Conservation (phyloP, 2,888 invertebrate genomes). For the Meliscaeva auricollis region DNA sequence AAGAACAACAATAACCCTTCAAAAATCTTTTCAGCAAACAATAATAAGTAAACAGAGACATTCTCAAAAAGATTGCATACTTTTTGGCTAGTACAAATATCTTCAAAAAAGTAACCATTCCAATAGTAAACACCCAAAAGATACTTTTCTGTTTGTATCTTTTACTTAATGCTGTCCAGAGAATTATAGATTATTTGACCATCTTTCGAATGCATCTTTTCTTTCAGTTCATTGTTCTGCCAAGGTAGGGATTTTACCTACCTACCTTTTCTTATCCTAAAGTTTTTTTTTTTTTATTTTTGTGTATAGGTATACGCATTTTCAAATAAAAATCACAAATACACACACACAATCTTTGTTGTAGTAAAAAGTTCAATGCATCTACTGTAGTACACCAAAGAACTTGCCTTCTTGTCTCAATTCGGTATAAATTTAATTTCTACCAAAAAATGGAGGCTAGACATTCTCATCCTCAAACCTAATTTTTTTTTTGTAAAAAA, state of each 20-base stretch:
- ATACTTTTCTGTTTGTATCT: no score
- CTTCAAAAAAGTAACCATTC: no score
- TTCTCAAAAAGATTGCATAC: no score
- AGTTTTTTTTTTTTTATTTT: neutral
- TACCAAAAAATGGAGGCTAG: slow-evolving; percentile 58
- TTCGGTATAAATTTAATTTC: slow-evolving; percentile 62
- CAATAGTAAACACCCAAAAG: no score
- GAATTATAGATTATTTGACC: neutral
- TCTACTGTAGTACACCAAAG: slow-evolving; percentile 4
- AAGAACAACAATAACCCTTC: no score
- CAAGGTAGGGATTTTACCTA: slow-evolving; percentile 3
- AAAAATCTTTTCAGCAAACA: no score
- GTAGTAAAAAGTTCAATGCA: slow-evolving; percentile 45
- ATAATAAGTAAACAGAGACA: no score
- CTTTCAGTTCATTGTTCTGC: slow-evolving; percentile 35
- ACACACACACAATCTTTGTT: neutral
- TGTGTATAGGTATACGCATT: slow-evolving; percentile 28
- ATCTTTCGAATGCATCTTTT: slow-evolving; percentile 4
- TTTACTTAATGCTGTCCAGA: neutral
- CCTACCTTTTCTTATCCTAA: neutral
- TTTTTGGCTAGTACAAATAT: no score
- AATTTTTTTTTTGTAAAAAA: slow-evolving; percentile 4
- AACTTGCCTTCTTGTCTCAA: slow-evolving; percentile 51
- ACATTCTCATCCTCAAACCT: slow-evolving; percentile 50
- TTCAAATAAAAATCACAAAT: slow-evolving; percentile 4